These are phyloP conservation scores for Chaetogeoica ovagalla DNA, from an alignment of 2,888 invertebrate genomes.

Conservation along the genomic window DNA sequence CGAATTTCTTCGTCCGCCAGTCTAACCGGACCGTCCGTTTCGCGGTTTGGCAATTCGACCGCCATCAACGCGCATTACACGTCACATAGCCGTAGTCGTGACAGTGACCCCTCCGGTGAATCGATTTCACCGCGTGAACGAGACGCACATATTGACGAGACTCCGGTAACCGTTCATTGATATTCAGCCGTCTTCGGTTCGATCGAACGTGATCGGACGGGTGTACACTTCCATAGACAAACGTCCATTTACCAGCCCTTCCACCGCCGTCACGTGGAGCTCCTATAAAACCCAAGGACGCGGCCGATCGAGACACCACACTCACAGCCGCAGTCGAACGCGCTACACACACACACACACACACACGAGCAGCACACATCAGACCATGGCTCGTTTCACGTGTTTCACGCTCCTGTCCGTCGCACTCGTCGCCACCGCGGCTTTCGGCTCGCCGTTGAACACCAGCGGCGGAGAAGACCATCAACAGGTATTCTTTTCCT, in stretches of 20 bases:
- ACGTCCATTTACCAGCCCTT: neutral
- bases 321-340: slow-evolving; percentile 2
- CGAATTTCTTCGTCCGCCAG: too few relatives aligned
- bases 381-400: slow-evolving; percentile 32
- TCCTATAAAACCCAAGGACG: slow-evolving; percentile 41
- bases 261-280: neutral
- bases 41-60: too few relatives aligned
- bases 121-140: slow-evolving; percentile 19
- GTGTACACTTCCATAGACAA: neutral
- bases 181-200: slow-evolving; percentile 22
- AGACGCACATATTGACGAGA: neutral
- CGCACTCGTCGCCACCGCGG: neutral
- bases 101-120: slow-evolving; percentile 13
- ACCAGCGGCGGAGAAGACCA: neutral
- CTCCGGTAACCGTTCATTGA: slow-evolving; percentile 1
- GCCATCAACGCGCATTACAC: too few relatives aligned
- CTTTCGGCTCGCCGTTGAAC: slow-evolving; percentile 12
- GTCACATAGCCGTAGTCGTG: neutral
- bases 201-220: slow-evolving; percentile 31
- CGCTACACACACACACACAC: neutral
- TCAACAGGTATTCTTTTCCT: slow-evolving; percentile 1
- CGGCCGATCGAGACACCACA: slow-evolving; percentile 25
- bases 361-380: neutral
- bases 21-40: too few relatives aligned
- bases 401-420: slow-evolving; percentile 31